Evolutionary conservation across 2,888 invertebrate species (phyloP).

Genomic region (Sipha maydis): DNA sequence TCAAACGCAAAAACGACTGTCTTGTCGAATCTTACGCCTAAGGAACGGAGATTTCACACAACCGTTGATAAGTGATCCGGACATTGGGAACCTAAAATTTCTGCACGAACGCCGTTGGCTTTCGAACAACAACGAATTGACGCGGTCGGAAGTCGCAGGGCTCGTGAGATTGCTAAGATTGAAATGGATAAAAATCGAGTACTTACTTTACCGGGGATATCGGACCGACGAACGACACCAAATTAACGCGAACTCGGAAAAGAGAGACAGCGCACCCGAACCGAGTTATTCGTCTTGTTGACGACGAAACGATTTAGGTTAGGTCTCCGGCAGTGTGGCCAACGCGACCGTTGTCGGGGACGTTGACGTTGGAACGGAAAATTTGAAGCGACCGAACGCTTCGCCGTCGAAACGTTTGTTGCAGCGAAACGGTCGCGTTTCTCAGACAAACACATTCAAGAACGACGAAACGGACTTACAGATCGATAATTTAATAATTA

Average conservation of each 20-base stretch:
- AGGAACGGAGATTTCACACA: background rate
- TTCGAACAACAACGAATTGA: fast-evolving
- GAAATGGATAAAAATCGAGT: slow-evolving; percentile 48
- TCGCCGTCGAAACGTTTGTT: no score
- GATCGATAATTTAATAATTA: no score
- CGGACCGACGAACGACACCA: background rate
- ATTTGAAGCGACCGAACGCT: background rate
- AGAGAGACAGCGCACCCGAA: background rate
- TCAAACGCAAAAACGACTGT: background rate
- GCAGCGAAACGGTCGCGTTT: no score
- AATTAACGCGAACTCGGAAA: background rate
- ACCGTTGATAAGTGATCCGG: no score
- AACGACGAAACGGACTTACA: no score
- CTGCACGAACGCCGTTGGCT: background rate
- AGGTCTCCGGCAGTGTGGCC: background rate
- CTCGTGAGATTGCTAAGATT: background rate
- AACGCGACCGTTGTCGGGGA: background rate
- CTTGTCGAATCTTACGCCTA: background rate
- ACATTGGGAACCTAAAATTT: background rate
- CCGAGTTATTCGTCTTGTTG: background rate
- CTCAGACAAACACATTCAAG: no score
- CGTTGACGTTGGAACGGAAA: background rate
- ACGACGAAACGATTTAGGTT: slow-evolving; percentile 47
- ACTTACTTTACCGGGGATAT: slow-evolving; percentile 44
- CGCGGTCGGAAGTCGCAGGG: background rate